phyloP scores from a whole-genome alignment of 2,888 invertebrate genomes.

The Altica lythri region DNA sequence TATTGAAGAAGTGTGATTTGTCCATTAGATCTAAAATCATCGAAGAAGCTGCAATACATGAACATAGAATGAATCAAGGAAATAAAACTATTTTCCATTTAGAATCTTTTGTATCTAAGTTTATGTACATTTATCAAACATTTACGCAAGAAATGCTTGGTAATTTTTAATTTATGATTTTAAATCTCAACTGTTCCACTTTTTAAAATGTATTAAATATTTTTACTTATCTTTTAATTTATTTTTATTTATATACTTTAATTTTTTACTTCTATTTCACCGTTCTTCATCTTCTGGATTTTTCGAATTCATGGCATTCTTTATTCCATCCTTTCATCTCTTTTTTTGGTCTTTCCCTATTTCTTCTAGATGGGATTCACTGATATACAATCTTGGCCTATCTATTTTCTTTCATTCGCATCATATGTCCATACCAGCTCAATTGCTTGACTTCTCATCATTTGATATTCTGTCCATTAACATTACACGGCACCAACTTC shows the following conservation, averaged over 20 bases:
- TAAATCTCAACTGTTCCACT: too few relatives aligned
- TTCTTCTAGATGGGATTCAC: too few relatives aligned
- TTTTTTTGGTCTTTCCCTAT: not conserved
- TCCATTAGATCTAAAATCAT: slow-evolving; percentile 85
- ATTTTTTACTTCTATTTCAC: not conserved
- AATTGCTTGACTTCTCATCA: too few relatives aligned
- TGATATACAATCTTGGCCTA: too few relatives aligned
- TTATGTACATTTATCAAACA: slow-evolving; percentile 67
- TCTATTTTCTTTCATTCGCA: too few relatives aligned
- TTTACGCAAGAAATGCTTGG: slow-evolving; percentile 34
- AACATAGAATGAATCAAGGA: slow-evolving; percentile 90
- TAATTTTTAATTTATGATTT: too few relatives aligned
- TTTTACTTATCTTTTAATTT: not conserved
- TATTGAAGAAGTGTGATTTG: slow-evolving; percentile 89
- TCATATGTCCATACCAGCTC: too few relatives aligned
- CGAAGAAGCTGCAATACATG: slow-evolving; percentile 85
- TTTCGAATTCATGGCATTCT: too few relatives aligned
- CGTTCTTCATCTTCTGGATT: not conserved
- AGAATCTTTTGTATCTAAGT: slow-evolving; percentile 95
- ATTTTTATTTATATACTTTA: too few relatives aligned
- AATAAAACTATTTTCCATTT: slow-evolving; percentile 95
- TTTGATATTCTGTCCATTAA: too few relatives aligned
- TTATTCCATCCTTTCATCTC: too few relatives aligned
- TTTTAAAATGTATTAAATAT: not conserved
- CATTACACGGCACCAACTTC: too few relatives aligned